A percentile compares a stretch with the other conserved stretches of the same genome.
Evolutionary conservation across 2,888 invertebrate species (phyloP).

Genomic region (Lasioglossum vierecki): DNA sequence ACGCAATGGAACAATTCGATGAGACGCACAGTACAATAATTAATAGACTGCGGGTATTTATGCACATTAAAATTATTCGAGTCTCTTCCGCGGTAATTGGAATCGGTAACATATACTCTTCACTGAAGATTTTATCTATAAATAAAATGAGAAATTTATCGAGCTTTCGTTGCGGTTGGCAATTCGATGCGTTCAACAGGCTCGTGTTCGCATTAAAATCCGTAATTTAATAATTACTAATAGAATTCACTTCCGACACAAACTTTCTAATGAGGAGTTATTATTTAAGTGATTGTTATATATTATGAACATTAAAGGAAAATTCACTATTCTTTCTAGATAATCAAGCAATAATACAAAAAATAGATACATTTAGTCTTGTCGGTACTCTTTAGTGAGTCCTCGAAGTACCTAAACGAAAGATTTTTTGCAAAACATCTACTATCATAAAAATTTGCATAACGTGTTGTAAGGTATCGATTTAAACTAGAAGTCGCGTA

Average conservation of each 20-base stretch:
- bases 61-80: slow-evolving; percentile 3
- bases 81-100: background rate
- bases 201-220: background rate
- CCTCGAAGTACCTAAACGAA: background rate
- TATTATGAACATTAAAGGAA: background rate
- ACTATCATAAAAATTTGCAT: background rate
- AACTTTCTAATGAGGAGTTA: background rate
- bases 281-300: background rate
- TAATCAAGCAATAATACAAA: background rate
- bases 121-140: background rate
- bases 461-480: background rate
- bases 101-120: background rate
- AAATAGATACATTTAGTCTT: background rate
- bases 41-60: background rate
- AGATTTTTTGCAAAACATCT: too few species aligned
- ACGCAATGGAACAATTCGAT: background rate
- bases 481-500: background rate
- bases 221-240: background rate
- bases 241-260: background rate
- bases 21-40: background rate
- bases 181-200: background rate
- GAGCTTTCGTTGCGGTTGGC: background rate
- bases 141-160: slow-evolving; percentile 5
- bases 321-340: background rate
- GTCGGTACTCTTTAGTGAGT: background rate